phyloP scores from a whole-genome alignment of 2,888 invertebrate genomes.

The Aleiodes leptofemur region DNA sequence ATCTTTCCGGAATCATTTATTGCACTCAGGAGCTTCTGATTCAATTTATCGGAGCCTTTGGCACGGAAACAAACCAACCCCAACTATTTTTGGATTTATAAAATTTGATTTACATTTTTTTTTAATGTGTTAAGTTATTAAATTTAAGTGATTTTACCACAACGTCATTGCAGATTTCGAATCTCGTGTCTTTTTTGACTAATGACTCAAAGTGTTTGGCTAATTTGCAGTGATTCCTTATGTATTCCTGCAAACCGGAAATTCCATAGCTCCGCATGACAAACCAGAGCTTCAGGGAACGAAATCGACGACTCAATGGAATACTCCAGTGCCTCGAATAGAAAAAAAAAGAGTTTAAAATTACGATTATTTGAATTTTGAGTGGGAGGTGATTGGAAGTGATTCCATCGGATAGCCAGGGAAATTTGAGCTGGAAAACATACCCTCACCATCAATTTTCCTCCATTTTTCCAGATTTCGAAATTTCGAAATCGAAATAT shows the following conservation, averaged over 20 bases:
- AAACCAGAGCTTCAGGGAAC: constrained; percentile 98
- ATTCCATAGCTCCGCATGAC: constrained; percentile 96
- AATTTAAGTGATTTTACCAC: constrained; percentile 80
- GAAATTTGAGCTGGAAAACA: too few species aligned
- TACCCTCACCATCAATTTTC: too few species aligned
- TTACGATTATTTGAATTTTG: too few species aligned
- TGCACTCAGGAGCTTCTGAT: constrained; percentile 92
- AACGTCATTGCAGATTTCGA: constrained; percentile 95
- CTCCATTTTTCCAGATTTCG: too few species aligned
- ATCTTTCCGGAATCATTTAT: constrained; percentile 97
- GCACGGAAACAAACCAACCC: constrained; percentile 95
- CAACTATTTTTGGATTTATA: constrained; percentile 77
- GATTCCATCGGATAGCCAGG: too few species aligned
- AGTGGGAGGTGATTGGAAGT: too few species aligned
- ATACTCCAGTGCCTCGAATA: constrained; percentile 94
- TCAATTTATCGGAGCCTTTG: constrained; percentile 86
- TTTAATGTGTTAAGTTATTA: constrained; percentile 6
- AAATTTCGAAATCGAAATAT: too few species aligned
- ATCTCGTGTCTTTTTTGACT: constrained; percentile 88
- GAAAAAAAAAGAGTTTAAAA: not conserved
- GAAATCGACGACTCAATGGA: constrained; percentile 94
- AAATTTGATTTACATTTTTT: constrained; percentile 12
- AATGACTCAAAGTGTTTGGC: constrained; percentile 92
- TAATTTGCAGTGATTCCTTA: constrained; percentile 91
- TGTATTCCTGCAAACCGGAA: constrained; percentile 93